These are phyloP conservation scores for Amia ocellicauda DNA, from an alignment of 2,113 vertebrate genomes.

Conservation along the genomic window DNA sequence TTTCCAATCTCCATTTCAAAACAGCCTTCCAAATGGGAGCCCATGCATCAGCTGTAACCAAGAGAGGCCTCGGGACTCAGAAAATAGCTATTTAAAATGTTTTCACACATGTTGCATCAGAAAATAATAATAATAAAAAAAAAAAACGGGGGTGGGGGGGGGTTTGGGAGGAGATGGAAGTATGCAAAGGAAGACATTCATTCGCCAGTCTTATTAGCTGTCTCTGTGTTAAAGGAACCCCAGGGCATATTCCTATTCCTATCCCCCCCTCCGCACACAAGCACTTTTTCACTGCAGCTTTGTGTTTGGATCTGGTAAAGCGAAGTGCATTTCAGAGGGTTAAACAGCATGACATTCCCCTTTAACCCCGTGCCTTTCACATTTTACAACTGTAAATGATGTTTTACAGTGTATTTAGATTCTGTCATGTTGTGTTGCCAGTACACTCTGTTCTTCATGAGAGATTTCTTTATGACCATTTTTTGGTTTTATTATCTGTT, in stretches of 20 bases:
- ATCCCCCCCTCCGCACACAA: constrained; percentile 44
- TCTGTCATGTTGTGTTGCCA: neutral
- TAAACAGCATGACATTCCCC: constrained; percentile 60
- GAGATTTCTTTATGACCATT: neutral
- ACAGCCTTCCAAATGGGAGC: constrained; percentile 60
- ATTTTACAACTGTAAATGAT: too few species aligned
- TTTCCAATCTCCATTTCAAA: constrained; percentile 67
- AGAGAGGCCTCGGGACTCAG: constrained; percentile 46
- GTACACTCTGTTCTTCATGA: neutral
- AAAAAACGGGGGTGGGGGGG: too few species aligned
- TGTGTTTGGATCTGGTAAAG: constrained; percentile 50
- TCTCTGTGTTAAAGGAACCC: constrained; percentile 58
- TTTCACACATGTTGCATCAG: constrained; percentile 64
- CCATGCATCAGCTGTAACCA: constrained; percentile 57
- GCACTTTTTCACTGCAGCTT: too few species aligned
- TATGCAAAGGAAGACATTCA: constrained; percentile 54
- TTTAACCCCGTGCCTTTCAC: constrained; percentile 50
- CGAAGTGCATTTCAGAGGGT: constrained; percentile 56
- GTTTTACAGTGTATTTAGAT: too few species aligned
- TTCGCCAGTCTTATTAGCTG: constrained; percentile 59
- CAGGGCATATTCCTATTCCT: too few species aligned
- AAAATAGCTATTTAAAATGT: constrained; percentile 43
- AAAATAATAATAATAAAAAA: constrained; percentile 41
- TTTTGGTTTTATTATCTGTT: neutral
- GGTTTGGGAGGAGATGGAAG: constrained; percentile 46